Evolutionary conservation across 2,888 invertebrate species (phyloP).

Genomic region (Lacanobia oleracea): DNA sequence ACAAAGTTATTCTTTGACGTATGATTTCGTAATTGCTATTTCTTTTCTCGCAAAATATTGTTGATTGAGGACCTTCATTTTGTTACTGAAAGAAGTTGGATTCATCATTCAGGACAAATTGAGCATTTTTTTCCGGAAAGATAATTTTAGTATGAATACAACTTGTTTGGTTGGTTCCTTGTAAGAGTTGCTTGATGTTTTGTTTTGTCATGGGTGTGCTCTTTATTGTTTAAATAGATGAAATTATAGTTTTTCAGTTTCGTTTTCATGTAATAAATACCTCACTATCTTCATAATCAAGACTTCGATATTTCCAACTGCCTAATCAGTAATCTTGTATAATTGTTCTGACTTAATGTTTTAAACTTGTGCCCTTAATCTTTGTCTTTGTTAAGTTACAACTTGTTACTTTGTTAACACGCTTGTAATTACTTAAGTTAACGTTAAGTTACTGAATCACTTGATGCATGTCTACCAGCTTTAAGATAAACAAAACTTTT

Average conservation of each 20-base stretch:
- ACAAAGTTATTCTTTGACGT: conserved; percentile 1
- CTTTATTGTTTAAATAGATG: too few species aligned
- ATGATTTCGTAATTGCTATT: conserved; percentile 18
- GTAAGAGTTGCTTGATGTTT: not conserved
- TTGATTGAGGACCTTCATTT: conserved; percentile 25
- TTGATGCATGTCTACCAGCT: conserved; percentile 1
- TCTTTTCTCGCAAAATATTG: conserved; percentile 10
- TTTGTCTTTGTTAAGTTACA: conserved; percentile 3
- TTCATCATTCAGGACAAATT: conserved; percentile 15
- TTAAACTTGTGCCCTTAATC: conserved; percentile 8
- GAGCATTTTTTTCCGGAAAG: conserved; percentile 31
- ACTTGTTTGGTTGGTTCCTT: conserved; percentile 1
- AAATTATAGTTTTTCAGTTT: not conserved
- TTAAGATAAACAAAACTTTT: conserved; percentile 30
- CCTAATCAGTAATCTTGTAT: not conserved
- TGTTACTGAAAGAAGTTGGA: conserved; percentile 31
- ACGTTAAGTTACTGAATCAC: conserved; percentile 23
- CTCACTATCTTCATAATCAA: too few species aligned
- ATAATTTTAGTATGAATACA: conserved; percentile 13
- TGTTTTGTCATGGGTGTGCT: too few species aligned
- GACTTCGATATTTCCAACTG: not conserved
- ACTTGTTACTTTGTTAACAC: conserved; percentile 9
- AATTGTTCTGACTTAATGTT: too few species aligned
- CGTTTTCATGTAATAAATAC: too few species aligned
- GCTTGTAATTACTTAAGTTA: conserved; percentile 29